These are phyloP conservation scores for Lepidurus packardi DNA, from an alignment of 1,140 invertebrate species.

Conservation along the genomic window DNA sequence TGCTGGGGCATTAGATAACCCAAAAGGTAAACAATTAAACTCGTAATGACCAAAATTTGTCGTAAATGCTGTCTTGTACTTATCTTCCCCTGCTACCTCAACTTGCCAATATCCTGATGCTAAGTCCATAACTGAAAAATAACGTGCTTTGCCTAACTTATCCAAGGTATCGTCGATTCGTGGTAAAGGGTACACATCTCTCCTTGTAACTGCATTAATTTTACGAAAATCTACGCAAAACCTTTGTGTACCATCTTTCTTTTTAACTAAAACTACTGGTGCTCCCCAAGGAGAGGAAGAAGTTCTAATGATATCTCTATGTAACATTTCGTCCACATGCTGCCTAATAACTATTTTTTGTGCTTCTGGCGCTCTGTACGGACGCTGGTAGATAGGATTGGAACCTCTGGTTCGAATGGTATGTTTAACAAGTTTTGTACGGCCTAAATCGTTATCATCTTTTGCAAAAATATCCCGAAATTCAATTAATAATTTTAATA, in stretches of 20 bases:
- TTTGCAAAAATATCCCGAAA: neutral
- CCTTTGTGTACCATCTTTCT: slow-evolving; percentile 35
- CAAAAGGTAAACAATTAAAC: slow-evolving; percentile 47
- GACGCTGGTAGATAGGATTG: neutral
- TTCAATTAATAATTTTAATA: neutral
- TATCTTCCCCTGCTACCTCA: slow-evolving; percentile 41
- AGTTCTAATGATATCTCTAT: neutral
- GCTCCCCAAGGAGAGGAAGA: neutral
- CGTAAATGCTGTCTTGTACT: slow-evolving; percentile 46
- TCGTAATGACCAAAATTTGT: slow-evolving; percentile 44
- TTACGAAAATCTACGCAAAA: slow-evolving; percentile 46
- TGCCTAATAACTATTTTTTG: neutral
- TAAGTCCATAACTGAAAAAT: slow-evolving; percentile 46
- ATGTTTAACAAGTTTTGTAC: neutral
- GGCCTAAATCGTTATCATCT: neutral
- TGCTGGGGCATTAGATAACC: slow-evolving; percentile 45
- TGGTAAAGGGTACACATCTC: slow-evolving; percentile 48
- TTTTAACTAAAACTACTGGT: neutral
- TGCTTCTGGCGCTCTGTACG: neutral
- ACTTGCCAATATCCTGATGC: slow-evolving; percentile 48
- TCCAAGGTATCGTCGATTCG: slow-evolving; percentile 47
- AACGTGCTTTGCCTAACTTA: slow-evolving; percentile 40
- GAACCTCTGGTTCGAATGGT: neutral
- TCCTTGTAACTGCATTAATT: slow-evolving; percentile 44
- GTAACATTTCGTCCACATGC: slow-evolving; percentile 29